Base-by-base conservation (phyloP, 2,797 vertebrate genomes). In the Muscicapa striata region DNA sequence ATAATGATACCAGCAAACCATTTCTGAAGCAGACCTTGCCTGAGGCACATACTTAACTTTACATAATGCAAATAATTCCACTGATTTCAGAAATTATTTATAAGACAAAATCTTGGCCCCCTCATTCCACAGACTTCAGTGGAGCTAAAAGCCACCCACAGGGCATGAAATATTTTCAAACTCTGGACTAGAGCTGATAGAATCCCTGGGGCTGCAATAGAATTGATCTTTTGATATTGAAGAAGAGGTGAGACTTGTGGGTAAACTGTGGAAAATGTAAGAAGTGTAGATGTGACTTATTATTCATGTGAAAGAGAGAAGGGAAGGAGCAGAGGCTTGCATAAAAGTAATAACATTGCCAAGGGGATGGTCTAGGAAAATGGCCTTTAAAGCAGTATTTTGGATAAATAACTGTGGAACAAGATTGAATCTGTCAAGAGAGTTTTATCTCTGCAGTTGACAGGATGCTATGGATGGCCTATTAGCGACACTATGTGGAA, bases 371-470 rank as follows among this genome's bases (percentile, higher is more conserved):
- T 66, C 38, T 92, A 29, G 55, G 70, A 81, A 88, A 92, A 81
- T 24, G 45, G 84, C 67, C 67, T 80, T 93, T 77, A 78, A 90
- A 79, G 70, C 57, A 55, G 19, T 32, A 46, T 68, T 93, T 92
- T 41, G 52, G 81, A 70, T 93, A 90, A 93, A 87, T 79, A 87
- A 59, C 70, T 61, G 34, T 54, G 70, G 40, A 89, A 59, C 41
- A 87, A 91, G 80, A 87, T 74, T 95, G 59, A 46, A 70, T 95
- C 84, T 95, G 74, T 93, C 85, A 93, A 57, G 89, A 77, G 52
- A 84, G 74, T 92, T 96, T 91, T 86, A 72, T 90, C 85, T 94
- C 66, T 96, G 89, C 82, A 59, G 62, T 72, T 72, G 73, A 94
- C 51, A 85, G n/a, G 83, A 61, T 74, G 61, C 34, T 57, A 2